phyloP scores from a whole-genome alignment of 2,113 vertebrate species.

The Bos indicus region DNA sequence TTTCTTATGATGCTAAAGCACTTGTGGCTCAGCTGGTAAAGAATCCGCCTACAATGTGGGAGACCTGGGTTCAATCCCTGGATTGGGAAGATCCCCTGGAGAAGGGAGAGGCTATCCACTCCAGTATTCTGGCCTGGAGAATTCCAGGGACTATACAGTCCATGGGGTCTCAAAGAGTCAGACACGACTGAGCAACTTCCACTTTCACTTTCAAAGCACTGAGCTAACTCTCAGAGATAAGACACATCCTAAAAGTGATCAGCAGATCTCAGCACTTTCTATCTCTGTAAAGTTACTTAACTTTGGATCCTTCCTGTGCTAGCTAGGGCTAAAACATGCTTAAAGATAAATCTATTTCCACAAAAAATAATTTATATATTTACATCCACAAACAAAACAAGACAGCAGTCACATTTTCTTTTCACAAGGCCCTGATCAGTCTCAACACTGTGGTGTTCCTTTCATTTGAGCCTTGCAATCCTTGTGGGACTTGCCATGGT shows the following conservation, averaged over 20 bases:
- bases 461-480: slow-evolving; percentile 2
- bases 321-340: not conserved
- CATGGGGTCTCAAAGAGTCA: not conserved
- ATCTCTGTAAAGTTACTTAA: not conserved
- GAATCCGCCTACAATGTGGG: not conserved
- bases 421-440: slow-evolving; percentile 8
- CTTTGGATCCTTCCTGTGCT: not conserved
- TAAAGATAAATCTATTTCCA: slow-evolving; percentile 25
- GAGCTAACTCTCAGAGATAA: not conserved
- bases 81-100: not conserved
- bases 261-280: slow-evolving; percentile 5
- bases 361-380: slow-evolving; percentile 19
- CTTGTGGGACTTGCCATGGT: not conserved
- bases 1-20: slow-evolving; percentile 4
- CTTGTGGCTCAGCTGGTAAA: not conserved
- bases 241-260: not conserved
- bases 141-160: not conserved
- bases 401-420: not conserved
- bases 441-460: not conserved
- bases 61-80: not conserved
- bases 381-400: not conserved
- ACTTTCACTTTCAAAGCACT: not conserved
- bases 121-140: not conserved
- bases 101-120: not conserved
- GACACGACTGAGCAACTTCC: not conserved